phyloP scores from a whole-genome alignment of 1,140 invertebrate genomes.

The Drosophila pruinosa region DNA sequence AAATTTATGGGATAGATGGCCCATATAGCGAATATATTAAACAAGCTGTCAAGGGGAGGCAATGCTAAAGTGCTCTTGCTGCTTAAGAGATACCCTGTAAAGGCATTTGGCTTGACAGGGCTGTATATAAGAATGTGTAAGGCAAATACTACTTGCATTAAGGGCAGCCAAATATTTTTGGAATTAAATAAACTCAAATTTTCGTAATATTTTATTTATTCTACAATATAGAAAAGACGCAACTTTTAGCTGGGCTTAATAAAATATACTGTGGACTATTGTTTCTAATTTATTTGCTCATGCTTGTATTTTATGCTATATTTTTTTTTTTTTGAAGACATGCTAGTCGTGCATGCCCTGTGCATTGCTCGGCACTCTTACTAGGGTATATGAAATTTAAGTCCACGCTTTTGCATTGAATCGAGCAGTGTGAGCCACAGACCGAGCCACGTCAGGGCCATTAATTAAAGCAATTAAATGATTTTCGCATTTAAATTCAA shows the following conservation, averaged over 20 bases:
- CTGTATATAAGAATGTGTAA: too few relatives aligned
- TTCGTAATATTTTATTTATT: too few relatives aligned
- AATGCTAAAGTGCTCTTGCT: not conserved
- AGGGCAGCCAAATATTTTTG: too few relatives aligned
- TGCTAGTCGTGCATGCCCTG: not conserved
- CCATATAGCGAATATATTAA: not conserved
- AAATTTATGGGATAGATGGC: not conserved
- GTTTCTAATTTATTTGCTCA: too few relatives aligned
- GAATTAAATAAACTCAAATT: too few relatives aligned
- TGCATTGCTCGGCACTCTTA: not conserved
- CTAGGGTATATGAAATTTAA: slow-evolving; percentile 19
- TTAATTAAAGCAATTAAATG: slow-evolving; percentile 77
- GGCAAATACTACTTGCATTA: too few relatives aligned
- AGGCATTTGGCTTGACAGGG: too few relatives aligned
- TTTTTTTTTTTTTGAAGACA: too few relatives aligned
- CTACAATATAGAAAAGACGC: too few relatives aligned
- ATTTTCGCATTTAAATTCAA: slow-evolving; percentile 71
- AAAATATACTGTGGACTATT: too few relatives aligned
- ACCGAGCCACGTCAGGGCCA: slow-evolving; percentile 33
- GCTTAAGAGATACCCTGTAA: not conserved
- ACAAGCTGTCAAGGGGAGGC: not conserved
- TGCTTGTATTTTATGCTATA: too few relatives aligned
- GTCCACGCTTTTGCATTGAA: slow-evolving; percentile 3
- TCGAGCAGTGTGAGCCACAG: not conserved
- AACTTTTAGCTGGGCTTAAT: too few relatives aligned